Conservation (phyloP, 2,113 vertebrate genomes). For the Pluvialis apricaria region DNA sequence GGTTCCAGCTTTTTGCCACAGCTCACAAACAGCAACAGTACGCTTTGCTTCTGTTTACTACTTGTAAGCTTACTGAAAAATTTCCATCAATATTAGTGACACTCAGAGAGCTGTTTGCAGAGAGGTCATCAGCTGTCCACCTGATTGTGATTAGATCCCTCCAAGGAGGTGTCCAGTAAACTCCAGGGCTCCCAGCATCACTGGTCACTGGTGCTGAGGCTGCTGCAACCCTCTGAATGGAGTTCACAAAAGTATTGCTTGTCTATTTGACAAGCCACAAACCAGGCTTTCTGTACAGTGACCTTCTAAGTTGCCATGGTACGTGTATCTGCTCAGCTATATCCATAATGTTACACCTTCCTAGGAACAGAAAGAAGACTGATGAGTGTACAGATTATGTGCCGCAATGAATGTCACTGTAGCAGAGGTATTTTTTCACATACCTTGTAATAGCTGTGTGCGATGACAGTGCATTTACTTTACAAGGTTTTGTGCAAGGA, state of each 20-base stretch:
- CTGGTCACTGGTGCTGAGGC: background rate
- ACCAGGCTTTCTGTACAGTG: background rate
- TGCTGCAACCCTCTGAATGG: background rate
- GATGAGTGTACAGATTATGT: background rate
- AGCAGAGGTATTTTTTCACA: background rate
- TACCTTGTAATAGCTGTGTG: background rate
- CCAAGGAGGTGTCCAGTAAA: background rate
- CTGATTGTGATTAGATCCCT: background rate
- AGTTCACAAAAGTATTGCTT: background rate
- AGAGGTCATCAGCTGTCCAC: background rate
- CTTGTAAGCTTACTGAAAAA: background rate
- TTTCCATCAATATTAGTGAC: background rate
- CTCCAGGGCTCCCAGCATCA: background rate
- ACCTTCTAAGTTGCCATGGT: background rate
- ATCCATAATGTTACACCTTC: background rate
- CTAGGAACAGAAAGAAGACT: background rate
- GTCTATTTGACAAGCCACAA: background rate
- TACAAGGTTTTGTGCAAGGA: background rate
- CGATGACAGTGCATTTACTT: slow-evolving; percentile 9
- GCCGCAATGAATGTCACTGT: background rate
- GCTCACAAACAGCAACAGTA: background rate
- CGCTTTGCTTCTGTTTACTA: background rate
- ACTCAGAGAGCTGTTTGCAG: background rate
- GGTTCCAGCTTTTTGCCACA: background rate
- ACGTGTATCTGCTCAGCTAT: background rate